These are phyloP conservation scores for Centruroides vittatus DNA, from an alignment of 1,140 invertebrate species.

Conservation along the genomic window DNA sequence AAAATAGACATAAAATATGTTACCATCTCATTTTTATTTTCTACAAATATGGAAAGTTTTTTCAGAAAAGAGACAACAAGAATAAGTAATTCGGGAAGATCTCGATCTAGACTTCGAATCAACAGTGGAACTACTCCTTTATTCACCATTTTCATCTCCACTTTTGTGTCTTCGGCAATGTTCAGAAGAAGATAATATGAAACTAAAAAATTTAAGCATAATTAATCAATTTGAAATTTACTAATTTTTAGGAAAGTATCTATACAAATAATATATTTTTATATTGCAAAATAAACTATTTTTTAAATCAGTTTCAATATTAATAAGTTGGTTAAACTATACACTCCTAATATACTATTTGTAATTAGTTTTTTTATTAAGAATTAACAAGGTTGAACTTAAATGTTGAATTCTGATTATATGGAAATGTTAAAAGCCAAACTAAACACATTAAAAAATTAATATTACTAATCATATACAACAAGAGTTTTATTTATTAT, in stretches of 20 bases:
- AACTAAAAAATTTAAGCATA: slow-evolving; percentile 23
- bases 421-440: too few species aligned
- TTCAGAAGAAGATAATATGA: slow-evolving; percentile 82
- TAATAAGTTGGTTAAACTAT: too few species aligned
- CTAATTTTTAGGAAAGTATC: neutral
- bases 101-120: slow-evolving; percentile 71
- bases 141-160: slow-evolving; percentile 88
- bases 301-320: too few species aligned
- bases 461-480: too few species aligned
- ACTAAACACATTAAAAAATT: too few species aligned
- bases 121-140: slow-evolving; percentile 69
- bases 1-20: neutral
- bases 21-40: slow-evolving; percentile 89
- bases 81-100: slow-evolving; percentile 72
- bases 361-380: too few species aligned
- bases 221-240: neutral
- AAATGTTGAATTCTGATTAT: too few species aligned
- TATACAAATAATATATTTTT: too few species aligned
- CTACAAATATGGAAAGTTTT: slow-evolving; percentile 83
- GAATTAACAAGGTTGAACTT: too few species aligned
- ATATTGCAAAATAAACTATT: too few species aligned
- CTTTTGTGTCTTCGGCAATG: slow-evolving; percentile 78
- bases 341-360: too few species aligned
- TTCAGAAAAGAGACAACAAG: slow-evolving; percentile 88
- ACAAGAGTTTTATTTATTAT: too few species aligned